Base-by-base conservation (phyloP, 2,888 invertebrate genomes). In the Noctua comes region DNA sequence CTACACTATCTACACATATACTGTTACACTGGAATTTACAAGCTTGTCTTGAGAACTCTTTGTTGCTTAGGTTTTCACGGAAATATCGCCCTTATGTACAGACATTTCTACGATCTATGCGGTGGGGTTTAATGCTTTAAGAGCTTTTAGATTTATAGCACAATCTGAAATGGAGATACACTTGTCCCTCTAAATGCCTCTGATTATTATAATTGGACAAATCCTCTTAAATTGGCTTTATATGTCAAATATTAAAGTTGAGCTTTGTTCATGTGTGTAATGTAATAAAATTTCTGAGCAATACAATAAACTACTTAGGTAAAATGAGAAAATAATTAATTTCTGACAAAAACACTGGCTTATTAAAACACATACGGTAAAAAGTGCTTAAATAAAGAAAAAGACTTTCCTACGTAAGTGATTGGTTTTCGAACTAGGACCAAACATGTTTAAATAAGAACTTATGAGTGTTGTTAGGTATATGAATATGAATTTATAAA, bases 21-120 rank as follows among this genome's bases (percentile, higher is more conserved):
- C 46, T 74, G 36, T 79, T 78, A 62, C 76, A 80, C 43, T 68
- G 65, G 68, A 74, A 66, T 77, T 75, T 43, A 51, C 40, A 54
- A 31, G 57, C 8, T 24, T 24, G 62, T 68, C 51, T 62, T 64
- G 65, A 59, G 62, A 79, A 75, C 18, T 24, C 31, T 24, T 62
- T 75, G 62, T 72, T 57, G 48, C 27, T 36, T n/a, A 84, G 27
- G 51, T 46, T 3, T 71, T 51, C 46, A 16, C 27, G 31, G 5
- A 10, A 64, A 59, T 24, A 7, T 40, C 2, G 31, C 13, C 43
- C n/a, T n/a, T 46, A 24, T 73, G 7, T 8, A 46, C 18, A 13
- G 27, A 64, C 1, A 51, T 24, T 18, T 31, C 10, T n/a, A 54
- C 2, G 8, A 31, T 11, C 18, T 36, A 51, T n/a, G 16, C 2